Conservation (phyloP, 2,888 invertebrate species). For the Eupithecia insigniata region DNA sequence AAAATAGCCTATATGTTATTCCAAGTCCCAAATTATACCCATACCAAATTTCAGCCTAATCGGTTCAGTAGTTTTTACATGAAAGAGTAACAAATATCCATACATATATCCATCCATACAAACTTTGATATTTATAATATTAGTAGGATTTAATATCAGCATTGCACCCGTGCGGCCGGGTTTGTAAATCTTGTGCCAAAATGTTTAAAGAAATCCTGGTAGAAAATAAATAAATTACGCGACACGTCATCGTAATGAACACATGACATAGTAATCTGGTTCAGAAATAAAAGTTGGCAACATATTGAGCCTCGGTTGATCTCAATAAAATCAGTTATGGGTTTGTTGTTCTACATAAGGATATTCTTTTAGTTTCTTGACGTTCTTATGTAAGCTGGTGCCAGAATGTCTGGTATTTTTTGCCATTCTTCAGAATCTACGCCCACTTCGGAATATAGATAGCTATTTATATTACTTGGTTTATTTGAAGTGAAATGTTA, state of each 20-base stretch:
- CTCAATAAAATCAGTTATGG: conserved; percentile 56
- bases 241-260: not conserved
- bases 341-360: conserved; percentile 60
- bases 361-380: conserved; percentile 47
- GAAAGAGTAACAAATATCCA: no score
- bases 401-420: conserved; percentile 63
- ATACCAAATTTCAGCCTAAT: no score
- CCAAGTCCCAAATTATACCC: no score
- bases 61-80: no score
- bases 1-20: no score
- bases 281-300: conserved; percentile 45
- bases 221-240: not conserved
- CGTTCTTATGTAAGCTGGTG: conserved; percentile 61
- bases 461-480: conserved; percentile 17
- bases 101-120: no score
- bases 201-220: not conserved
- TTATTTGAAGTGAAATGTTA: conserved; percentile 11
- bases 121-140: no score
- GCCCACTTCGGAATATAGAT: conserved; percentile 42
- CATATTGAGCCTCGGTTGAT: conserved; percentile 43
- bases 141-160: no score
- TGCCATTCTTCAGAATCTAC: conserved; percentile 47
- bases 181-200: not conserved
- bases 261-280: conserved; percentile 26
- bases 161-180: no score